These are phyloP conservation scores for Apis florea DNA, from an alignment of 1,140 invertebrate species.

Conservation along the genomic window DNA sequence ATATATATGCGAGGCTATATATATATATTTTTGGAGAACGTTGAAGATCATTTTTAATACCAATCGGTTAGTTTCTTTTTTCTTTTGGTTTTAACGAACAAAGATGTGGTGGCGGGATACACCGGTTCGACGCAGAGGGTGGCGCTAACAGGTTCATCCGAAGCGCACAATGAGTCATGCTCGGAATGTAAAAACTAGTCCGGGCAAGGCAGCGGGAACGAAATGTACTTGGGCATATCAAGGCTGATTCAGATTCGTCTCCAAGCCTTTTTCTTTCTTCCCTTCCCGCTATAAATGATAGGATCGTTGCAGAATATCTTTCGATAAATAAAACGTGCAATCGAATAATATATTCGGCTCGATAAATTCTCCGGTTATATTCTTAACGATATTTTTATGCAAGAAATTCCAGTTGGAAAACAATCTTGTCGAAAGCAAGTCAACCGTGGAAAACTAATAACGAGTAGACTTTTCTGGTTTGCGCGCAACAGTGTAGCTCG, in stretches of 20 bases:
- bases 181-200: constrained; percentile 35
- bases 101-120: constrained; percentile 42
- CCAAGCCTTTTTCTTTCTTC: neutral
- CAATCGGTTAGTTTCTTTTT: neutral
- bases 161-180: constrained; percentile 53
- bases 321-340: too few species aligned
- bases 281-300: too few species aligned
- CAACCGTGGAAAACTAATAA: constrained; percentile 12
- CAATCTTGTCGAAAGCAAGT: constrained; percentile 27
- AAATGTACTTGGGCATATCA: constrained; percentile 2
- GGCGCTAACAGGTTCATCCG: constrained; percentile 62
- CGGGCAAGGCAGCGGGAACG: neutral
- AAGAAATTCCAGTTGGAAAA: neutral
- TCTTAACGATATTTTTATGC: too few species aligned
- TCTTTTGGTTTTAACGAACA: neutral
- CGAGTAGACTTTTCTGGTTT: constrained; percentile 34
- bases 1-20: neutral
- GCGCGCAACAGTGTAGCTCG: neutral
- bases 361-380: too few species aligned
- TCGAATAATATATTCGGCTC: too few species aligned
- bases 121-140: constrained; percentile 34
- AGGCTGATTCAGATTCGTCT: constrained; percentile 7
- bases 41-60: neutral
- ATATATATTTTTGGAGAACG: too few species aligned
- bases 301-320: too few species aligned